A percentile compares a stretch with the other conserved stretches of the same genome.
These are phyloP conservation scores for Stomorhina lunata DNA, from an alignment of 2,888 invertebrate species.

Conservation along the genomic window DNA sequence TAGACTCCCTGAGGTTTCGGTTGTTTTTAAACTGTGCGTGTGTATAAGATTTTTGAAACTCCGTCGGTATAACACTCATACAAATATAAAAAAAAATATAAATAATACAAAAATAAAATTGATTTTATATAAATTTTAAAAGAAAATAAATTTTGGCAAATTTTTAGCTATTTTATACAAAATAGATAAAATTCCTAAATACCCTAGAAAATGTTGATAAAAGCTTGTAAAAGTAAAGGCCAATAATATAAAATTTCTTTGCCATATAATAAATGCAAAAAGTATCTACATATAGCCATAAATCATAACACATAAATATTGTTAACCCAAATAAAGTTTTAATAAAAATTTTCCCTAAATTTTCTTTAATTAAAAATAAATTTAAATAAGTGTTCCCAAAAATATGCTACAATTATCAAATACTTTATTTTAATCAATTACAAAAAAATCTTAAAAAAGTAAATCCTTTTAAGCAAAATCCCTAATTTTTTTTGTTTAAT, in stretches of 20 bases:
- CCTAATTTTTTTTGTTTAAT: not conserved
- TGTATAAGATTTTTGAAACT: slow-evolving; percentile 64
- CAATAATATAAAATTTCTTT: not conserved
- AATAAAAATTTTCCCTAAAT: not conserved
- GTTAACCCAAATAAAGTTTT: slow-evolving; percentile 13
- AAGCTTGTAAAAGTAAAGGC: not conserved
- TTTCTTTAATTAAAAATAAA: not conserved
- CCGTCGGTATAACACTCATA: slow-evolving; percentile 68
- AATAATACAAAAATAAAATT: slow-evolving; percentile 40
- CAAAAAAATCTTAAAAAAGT: not conserved
- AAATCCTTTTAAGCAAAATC: not conserved
- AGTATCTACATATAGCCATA: not conserved
- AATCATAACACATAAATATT: slow-evolving; percentile 32
- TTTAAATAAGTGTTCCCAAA: not conserved
- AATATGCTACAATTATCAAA: slow-evolving; percentile 2
- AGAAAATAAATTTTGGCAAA: not conserved
- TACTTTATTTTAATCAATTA: not conserved
- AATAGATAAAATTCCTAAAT: not conserved
- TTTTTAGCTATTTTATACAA: not conserved
- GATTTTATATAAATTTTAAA: slow-evolving; percentile 35
- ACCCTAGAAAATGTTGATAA: not conserved
- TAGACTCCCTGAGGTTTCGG: slow-evolving; percentile 75
- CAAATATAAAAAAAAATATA: slow-evolving; percentile 44
- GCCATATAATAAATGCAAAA: not conserved
- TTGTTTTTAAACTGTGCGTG: slow-evolving; percentile 69